These are phyloP conservation scores for Conus ventricosus DNA, from an alignment of 1,140 invertebrate species.

Conservation along the genomic window DNA sequence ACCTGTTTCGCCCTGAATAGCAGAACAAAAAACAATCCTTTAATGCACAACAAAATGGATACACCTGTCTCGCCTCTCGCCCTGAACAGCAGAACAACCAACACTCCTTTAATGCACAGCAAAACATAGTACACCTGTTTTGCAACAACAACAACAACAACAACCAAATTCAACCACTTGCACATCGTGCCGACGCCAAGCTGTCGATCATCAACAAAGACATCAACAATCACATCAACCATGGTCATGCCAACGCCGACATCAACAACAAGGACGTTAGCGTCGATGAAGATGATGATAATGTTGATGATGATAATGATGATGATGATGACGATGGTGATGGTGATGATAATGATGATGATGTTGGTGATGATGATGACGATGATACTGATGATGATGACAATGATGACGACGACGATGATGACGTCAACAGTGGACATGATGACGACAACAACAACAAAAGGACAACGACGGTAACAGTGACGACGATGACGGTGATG, in stretches of 20 bases:
- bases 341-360: constrained; percentile 45
- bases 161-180: neutral
- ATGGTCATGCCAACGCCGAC: neutral
- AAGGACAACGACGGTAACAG: too few species aligned
- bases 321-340: constrained; percentile 38
- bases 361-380: constrained; percentile 38
- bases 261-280: neutral
- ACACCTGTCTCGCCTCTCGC: too few species aligned
- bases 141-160: neutral
- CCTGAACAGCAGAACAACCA: too few species aligned
- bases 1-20: too few species aligned
- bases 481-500: too few species aligned
- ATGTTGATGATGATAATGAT: constrained; percentile 43
- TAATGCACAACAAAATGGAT: too few species aligned
- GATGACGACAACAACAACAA: too few species aligned
- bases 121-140: neutral
- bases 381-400: neutral
- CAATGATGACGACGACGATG: neutral
- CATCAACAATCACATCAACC: neutral
- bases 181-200: too few species aligned
- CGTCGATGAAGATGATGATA: constrained; percentile 34
- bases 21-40: too few species aligned
- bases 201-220: too few species aligned
- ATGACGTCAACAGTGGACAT: too few species aligned
- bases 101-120: neutral